A percentile compares a stretch with the other conserved stretches of the same genome.
These are phyloP conservation scores for Ectropis crepuscularia DNA, from an alignment of 2,888 invertebrate species.

Conservation along the genomic window DNA sequence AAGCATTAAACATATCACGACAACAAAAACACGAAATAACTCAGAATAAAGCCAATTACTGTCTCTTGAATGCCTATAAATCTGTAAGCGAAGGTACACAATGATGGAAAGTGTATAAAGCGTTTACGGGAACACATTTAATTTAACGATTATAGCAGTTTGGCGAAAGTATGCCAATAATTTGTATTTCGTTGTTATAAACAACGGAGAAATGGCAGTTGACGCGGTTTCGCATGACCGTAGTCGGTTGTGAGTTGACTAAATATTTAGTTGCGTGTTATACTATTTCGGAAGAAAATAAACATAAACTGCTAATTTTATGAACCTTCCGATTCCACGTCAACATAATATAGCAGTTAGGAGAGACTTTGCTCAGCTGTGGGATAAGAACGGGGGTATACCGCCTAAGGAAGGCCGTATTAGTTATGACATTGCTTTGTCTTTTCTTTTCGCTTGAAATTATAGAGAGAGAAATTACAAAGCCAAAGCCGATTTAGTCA, in stretches of 20 bases:
- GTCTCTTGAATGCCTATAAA: constrained; percentile 9
- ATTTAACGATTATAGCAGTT: constrained; percentile 31
- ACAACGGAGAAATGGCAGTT: constrained; percentile 56
- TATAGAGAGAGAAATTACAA: no score
- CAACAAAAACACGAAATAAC: background rate
- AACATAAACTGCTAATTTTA: constrained; percentile 62
- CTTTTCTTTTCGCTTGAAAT: no score
- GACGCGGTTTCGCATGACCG: constrained; percentile 63
- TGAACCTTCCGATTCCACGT: no score
- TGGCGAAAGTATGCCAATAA: constrained; percentile 31
- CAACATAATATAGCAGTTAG: no score
- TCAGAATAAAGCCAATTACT: constrained; percentile 13
- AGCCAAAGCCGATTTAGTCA: no score
- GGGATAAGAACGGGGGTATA: no score
- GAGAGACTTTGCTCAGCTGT: no score
- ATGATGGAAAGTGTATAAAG: constrained; percentile 24
- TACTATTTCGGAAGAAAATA: constrained; percentile 58
- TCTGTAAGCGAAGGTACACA: constrained; percentile 25
- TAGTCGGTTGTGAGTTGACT: constrained; percentile 57
- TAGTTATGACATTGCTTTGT: no score
- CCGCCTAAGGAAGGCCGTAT: no score
- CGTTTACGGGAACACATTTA: constrained; percentile 28
- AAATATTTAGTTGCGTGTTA: constrained; percentile 73
- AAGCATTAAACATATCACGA: background rate
- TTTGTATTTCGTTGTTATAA: constrained; percentile 49